Percentiles rank a stretch among this genome's conserved stretches.
Evolutionary conservation across 2,888 invertebrate species (phyloP).

Genomic region (Artemia sinica): DNA sequence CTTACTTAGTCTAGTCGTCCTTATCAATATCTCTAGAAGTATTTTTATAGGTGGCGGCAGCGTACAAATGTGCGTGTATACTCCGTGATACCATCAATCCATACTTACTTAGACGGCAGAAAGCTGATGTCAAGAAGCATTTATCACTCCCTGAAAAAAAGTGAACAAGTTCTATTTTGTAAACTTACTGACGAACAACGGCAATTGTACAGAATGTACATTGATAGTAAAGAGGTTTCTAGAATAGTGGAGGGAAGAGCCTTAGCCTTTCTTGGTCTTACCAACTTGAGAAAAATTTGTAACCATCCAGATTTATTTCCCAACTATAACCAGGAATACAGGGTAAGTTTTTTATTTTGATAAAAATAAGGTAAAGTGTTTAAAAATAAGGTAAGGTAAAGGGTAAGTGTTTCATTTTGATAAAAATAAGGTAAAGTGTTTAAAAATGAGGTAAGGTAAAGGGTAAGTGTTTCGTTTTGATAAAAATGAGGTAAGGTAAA

Average conservation of each 20-base stretch:
- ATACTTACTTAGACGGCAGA: slow-evolving; percentile 67
- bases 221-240: slow-evolving; percentile 39
- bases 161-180: slow-evolving; percentile 77
- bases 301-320: slow-evolving; percentile 71
- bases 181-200: slow-evolving; percentile 66
- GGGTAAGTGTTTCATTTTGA: no score
- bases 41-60: slow-evolving; percentile 57
- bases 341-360: not conserved
- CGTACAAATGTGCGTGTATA: slow-evolving; percentile 69
- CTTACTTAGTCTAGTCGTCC: no score
- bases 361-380: no score
- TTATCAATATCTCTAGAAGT: slow-evolving; percentile 25
- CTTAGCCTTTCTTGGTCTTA: slow-evolving; percentile 56
- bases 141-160: slow-evolving; percentile 69
- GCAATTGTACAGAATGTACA: slow-evolving; percentile 51
- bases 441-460: no score
- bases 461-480: no score
- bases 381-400: no score
- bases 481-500: no score
- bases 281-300: slow-evolving; percentile 63
- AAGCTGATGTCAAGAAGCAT: slow-evolving; percentile 61
- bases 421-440: no score
- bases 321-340: not conserved
- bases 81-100: slow-evolving; percentile 71
- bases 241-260: slow-evolving; percentile 36